phyloP scores from a whole-genome alignment of 2,113 vertebrate species.

The Heptranchias perlo region DNA sequence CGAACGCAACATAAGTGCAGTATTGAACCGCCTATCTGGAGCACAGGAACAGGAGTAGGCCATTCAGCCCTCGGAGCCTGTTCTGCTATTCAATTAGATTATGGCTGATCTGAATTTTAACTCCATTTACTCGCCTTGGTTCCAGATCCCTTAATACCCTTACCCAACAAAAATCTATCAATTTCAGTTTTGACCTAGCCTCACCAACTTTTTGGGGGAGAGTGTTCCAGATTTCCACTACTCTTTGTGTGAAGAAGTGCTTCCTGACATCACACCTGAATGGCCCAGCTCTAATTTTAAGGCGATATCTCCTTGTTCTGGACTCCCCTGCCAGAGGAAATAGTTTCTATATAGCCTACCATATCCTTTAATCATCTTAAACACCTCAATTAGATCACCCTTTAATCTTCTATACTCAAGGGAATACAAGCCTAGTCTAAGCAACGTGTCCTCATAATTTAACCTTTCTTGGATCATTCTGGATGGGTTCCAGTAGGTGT shows the following conservation, averaged over 20 bases:
- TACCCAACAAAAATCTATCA: too few relatives aligned
- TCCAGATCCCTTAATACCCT: too few relatives aligned
- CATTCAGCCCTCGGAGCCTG: too few relatives aligned
- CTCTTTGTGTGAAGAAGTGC: neutral
- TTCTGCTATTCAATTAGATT: too few relatives aligned
- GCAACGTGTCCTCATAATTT: neutral
- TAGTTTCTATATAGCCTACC: neutral
- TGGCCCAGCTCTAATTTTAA: neutral
- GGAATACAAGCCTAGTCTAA: neutral
- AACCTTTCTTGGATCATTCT: too few relatives aligned
- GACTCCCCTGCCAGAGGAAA: neutral
- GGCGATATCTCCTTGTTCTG: neutral
- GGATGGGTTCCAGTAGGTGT: neutral
- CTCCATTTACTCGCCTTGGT: too few relatives aligned
- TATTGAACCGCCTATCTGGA: too few relatives aligned
- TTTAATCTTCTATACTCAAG: neutral
- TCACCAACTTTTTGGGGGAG: neutral
- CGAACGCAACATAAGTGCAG: too few relatives aligned
- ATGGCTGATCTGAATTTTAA: too few relatives aligned
- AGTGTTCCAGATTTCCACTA: neutral
- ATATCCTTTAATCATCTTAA: constrained; percentile 12
- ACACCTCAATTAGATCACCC: neutral
- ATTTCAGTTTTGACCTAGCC: neutral
- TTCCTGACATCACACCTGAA: neutral
- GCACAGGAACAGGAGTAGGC: too few relatives aligned